A percentile compares a stretch with the other conserved stretches of the same genome.
Evolutionary conservation across 1,140 invertebrate species (phyloP).

Genomic region (Mizuhopecten yessoensis): DNA sequence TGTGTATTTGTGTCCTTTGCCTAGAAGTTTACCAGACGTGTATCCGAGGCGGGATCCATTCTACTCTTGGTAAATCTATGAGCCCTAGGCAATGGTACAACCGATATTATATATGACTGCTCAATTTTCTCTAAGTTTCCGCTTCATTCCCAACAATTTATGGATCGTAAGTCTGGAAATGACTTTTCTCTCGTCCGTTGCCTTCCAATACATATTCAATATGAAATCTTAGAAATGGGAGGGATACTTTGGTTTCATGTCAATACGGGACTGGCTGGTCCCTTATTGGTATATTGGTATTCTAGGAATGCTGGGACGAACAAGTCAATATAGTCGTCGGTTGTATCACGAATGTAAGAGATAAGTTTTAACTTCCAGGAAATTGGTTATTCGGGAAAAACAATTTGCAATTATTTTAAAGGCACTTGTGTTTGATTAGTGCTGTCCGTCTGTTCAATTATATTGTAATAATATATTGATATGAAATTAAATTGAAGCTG

Average conservation of each 20-base stretch:
- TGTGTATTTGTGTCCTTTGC: slow-evolving; percentile 44
- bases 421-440: background rate
- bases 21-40: slow-evolving; percentile 47
- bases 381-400: background rate
- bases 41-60: slow-evolving; percentile 44
- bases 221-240: background rate
- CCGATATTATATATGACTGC: slow-evolving; percentile 52
- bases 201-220: slow-evolving; percentile 26
- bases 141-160: slow-evolving; percentile 53
- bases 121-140: slow-evolving; percentile 59
- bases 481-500: background rate
- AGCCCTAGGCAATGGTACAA: slow-evolving; percentile 45
- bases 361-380: background rate
- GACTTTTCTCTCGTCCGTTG: background rate
- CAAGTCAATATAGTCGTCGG: background rate
- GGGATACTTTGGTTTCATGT: background rate
- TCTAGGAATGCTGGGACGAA: background rate
- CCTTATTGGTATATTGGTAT: background rate
- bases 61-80: slow-evolving; percentile 49
- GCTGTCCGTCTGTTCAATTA: background rate
- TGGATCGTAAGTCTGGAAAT: slow-evolving; percentile 38
- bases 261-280: background rate
- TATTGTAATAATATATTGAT: background rate
- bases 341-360: background rate
- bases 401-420: background rate